Percentiles rank a stretch among this genome's conserved stretches.
phyloP scores from a whole-genome alignment of 2,113 vertebrate genomes.

The Gorsachius goisagi region DNA sequence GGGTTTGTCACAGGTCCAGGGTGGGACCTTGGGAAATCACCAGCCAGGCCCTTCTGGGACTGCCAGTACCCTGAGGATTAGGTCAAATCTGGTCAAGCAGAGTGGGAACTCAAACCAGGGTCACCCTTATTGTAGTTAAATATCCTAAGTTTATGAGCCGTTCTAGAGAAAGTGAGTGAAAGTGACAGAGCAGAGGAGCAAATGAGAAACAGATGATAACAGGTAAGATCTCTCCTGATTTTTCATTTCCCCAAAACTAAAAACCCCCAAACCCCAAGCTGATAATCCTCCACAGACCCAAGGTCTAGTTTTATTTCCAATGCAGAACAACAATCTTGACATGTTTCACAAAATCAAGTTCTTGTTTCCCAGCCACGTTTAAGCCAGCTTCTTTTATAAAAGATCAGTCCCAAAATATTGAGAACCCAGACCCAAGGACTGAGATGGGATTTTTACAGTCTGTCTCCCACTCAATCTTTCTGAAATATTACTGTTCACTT shows the following conservation, averaged over 20 bases:
- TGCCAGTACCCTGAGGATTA: neutral
- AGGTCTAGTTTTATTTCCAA: neutral
- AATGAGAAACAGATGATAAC: neutral
- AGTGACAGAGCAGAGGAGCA: neutral
- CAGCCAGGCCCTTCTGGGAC: neutral
- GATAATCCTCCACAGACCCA: neutral
- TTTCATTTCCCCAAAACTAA: neutral
- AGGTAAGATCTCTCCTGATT: neutral
- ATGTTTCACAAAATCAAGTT: rapidly evolving
- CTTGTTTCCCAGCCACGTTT: neutral
- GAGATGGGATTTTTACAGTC: neutral
- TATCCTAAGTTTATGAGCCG: neutral
- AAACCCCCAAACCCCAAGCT: neutral
- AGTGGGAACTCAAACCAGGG: neutral
- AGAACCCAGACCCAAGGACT: neutral
- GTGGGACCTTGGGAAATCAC: neutral
- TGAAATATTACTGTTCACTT: neutral
- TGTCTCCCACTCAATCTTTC: neutral
- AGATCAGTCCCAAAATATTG: neutral
- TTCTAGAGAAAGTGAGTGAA: neutral
- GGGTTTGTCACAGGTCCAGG: neutral
- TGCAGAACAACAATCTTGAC: neutral
- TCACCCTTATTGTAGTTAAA: neutral
- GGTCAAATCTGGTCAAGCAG: neutral
- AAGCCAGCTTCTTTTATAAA: neutral